Base-by-base conservation (phyloP, 2,888 invertebrate species). In the Pseudococcus viburni region DNA sequence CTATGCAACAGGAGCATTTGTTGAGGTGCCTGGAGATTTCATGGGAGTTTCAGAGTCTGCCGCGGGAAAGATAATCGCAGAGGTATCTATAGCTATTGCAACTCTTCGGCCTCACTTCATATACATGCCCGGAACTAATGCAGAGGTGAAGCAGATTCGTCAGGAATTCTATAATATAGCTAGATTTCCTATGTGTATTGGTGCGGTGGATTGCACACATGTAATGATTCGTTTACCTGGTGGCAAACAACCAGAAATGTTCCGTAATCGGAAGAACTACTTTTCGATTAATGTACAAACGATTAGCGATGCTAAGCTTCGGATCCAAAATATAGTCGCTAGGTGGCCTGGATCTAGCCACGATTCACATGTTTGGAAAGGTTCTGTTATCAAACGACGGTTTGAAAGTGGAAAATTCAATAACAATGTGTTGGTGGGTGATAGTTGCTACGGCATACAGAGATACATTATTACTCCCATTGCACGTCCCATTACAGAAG, bases 391-490 rank as follows among this genome's bases (percentile, higher is more conserved):
- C 59, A 90, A 89, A 46, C 89, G 90, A n/a, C 84, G 88, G 26
- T 90, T 91, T 85, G 90, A 91, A 86, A 88, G 86, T 80, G 89
- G 90, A 22, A 87, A 88, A 59, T 90, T 89, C 89, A 89, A 88
- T 11, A 89, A 90, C 88, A 86, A 89, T 68, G 86, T 91, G 42
- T 84, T 92, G n/a, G 87, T 92, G 22, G 91, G 90, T 39, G 91
- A 91, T 89, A 90, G 90, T 89, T 91, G 91, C 11, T 91, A 91
- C 89, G 89, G 90, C 33, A 89, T 89, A 17, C 86, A 89, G 51
- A 89, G 89, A 42, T 91, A 90, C 89, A 89, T 91, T 33, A 89
- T 91, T 89, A 91, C 91, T 22, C 91, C 91, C 33, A 85, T 91
- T 9, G 73, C 80, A 8, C 88, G 90, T 55, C 90, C 90, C 8